Conservation (phyloP, 2,888 invertebrate genomes). For the Cryptophagus acutangulus region DNA sequence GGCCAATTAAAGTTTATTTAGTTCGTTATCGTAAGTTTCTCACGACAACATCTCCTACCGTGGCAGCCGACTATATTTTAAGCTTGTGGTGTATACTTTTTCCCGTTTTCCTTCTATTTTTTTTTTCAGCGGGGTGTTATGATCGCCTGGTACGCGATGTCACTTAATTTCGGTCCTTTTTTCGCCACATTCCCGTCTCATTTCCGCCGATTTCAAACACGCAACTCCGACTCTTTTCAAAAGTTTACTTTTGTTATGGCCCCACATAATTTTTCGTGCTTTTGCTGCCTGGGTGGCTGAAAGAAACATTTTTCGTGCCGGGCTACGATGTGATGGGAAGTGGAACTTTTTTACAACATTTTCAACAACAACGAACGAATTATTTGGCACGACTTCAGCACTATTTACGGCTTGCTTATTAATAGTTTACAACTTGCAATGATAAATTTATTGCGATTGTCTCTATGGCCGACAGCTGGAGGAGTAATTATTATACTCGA, state of each 20-base stretch:
- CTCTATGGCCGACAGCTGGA: too few species aligned
- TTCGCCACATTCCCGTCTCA: slow-evolving; percentile 40
- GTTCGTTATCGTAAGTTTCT: slow-evolving; percentile 32
- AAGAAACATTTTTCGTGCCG: slow-evolving; percentile 37
- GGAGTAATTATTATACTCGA: too few species aligned
- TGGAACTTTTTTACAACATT: too few species aligned
- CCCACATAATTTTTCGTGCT: slow-evolving; percentile 36
- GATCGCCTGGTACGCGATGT: slow-evolving; percentile 43
- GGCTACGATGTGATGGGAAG: too few species aligned
- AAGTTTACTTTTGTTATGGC: slow-evolving; percentile 35
- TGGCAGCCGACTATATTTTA: slow-evolving; percentile 43
- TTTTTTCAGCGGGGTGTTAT: slow-evolving; percentile 9
- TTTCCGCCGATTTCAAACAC: slow-evolving; percentile 41
- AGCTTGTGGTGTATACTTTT: slow-evolving; percentile 32
- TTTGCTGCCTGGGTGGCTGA: slow-evolving; percentile 33
- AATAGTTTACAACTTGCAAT: slow-evolving; percentile 17
- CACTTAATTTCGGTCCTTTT: slow-evolving; percentile 42
- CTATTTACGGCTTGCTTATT: too few species aligned
- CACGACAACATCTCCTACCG: slow-evolving; percentile 32
- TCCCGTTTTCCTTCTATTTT: slow-evolving; percentile 11
- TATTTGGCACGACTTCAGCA: slow-evolving; percentile 31
- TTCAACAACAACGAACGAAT: slow-evolving; percentile 18
- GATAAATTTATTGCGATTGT: too few species aligned
- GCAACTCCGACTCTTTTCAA: slow-evolving; percentile 33
- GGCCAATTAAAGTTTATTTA: slow-evolving; percentile 32